Evolutionary conservation across 2,113 vertebrate genomes (phyloP), one percentile per base, ranked within the genome.

Genomic region (Thalassarche chlororhynchos): DNA sequence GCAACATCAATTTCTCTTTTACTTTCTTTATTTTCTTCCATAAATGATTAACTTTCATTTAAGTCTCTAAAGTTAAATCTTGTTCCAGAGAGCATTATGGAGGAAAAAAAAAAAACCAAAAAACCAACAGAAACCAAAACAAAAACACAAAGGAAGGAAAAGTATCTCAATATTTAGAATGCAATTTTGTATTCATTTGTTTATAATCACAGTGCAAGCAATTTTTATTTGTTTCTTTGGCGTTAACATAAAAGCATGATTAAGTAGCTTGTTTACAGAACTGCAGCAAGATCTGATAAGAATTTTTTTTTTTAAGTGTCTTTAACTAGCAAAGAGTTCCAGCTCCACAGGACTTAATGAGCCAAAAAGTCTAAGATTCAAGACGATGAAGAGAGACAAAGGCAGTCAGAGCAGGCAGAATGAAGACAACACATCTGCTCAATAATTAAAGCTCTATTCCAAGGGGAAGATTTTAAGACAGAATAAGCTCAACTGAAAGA

Each of bases 171-270:
- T 91, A 91, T 94, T 93, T 89, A 85, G 25, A 91, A 6, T 38
- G 14, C 29, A 91, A 69, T 46, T 94, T 52, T 91, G 58, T 76
- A 72, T 83, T 87, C 0, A 1, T 89, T 95, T 96, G 93, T 93
- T 96, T 95, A 92, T 69, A 86, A 74, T 66, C 79, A 84, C 51
- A 70, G 79, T 12, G 12, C 40, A 83, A 74, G 46, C 42, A 38
- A 17, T 49, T 87, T 87, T 87, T 93, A 70, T 94, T 97, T 94
- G 82, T 80, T 95, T 77, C 47, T 94, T 83, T 97, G 90, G 71
- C 82, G 89, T 60, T 66, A 84, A 94, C 82, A 96, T 92, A 93
- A 97, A 97, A 96, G 83, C 54, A 75, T 38, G 12, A 94, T 97
- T 92, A 92, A 93, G 76, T 21, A 66, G 68, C 7, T 92, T 94